Evolutionary conservation across 2,797 vertebrate genomes (phyloP), one percentile per base, ranked within the genome.

Genomic region (Clarias pachynema): DNA sequence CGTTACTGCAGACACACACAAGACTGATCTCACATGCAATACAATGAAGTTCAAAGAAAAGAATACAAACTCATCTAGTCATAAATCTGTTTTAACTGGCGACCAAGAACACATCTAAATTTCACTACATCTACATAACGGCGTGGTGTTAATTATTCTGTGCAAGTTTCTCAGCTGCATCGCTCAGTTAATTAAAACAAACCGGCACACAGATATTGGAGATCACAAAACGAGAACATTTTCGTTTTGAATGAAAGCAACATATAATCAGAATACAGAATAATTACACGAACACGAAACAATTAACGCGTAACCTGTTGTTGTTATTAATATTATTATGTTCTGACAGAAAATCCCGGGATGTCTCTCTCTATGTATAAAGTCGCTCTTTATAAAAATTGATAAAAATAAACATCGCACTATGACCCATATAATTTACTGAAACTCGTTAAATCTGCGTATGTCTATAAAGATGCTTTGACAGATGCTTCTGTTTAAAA

Each of bases 241-340:
- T 53, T 37, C 22, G 4, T 37, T 77, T 40, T 40, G 40, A 79
- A 62, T 79, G 18, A 49, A 29, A 8, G 2, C 22, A 80, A 44
- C 4, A 20, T 5, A 20, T 49, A 18, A 44, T 18, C 24, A 63
- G 4, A 5, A 26, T 79, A 26, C 37, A 79, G 24, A 37, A 79
- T 9, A 63, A 63, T 16, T 18, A n/a, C 63, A 79, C 18, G n/a
- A 62, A 60, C 20, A 37, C 12, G 5, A 3, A 78, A 15, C 56
- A 62, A 16, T 24, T n/a, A 31, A 37, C 10, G 29, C 57, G 16
- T 40, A 60, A 62, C 18, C 20, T 10, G 56, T 12, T 74, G 3
- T 66, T 34, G 16, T 66, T 53, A 56, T 56, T 74, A 53, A 53
- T 18, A n/a, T 74, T 77, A 31, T 57, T 77, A 31, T 77, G 56